Evolutionary conservation across 2,888 invertebrate genomes (phyloP).

Genomic region (Cepaea hortensis): DNA sequence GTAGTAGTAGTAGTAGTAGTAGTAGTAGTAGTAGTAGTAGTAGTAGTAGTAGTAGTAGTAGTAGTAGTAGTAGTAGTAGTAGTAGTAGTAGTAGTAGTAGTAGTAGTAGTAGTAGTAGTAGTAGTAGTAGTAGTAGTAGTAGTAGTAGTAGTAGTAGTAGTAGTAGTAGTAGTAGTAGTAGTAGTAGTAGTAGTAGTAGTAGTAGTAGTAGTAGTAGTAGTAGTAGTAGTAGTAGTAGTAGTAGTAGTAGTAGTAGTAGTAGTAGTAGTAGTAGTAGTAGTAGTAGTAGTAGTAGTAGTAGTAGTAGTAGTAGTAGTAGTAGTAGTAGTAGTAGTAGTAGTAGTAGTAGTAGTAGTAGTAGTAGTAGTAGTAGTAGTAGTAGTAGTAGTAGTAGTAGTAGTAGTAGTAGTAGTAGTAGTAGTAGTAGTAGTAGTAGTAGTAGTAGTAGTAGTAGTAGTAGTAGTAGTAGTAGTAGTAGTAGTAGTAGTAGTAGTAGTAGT

Average conservation of each 20-base stretch:
- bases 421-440: neutral
- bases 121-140: neutral
- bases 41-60: neutral
- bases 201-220: neutral
- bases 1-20: neutral
- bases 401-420: too few species aligned
- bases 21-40: neutral
- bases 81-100: neutral
- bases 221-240: too few species aligned
- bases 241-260: neutral
- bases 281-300: neutral
- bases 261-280: neutral
- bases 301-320: neutral
- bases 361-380: too few species aligned
- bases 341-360: neutral
- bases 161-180: neutral
- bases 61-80: neutral
- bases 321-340: too few species aligned
- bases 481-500: neutral
- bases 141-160: too few species aligned
- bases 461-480: neutral
- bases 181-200: too few species aligned
- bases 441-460: neutral
- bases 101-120: neutral
- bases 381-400: neutral